Percentiles rank a stretch among this genome's conserved stretches.
Evolutionary conservation across 2,888 invertebrate species (phyloP).

Genomic region (Caradrina clavipalpis): DNA sequence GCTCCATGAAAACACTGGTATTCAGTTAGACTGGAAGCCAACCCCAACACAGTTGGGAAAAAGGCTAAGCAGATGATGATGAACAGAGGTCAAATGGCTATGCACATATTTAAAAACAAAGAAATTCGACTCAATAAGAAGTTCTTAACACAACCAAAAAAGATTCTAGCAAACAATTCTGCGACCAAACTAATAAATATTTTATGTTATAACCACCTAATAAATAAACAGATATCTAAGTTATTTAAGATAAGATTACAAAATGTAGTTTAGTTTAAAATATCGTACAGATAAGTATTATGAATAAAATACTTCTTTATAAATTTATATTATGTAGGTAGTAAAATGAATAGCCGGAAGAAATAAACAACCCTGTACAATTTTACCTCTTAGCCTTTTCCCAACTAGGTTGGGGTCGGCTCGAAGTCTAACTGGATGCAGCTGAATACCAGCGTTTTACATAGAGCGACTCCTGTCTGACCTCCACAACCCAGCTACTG

Average conservation of each 20-base stretch:
- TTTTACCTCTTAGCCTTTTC: too few species aligned
- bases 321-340: background rate
- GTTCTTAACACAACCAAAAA: background rate
- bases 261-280: conserved; percentile 27
- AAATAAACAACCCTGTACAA: conserved; percentile 2
- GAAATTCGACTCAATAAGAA: background rate
- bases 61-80: too few species aligned
- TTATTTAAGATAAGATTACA: conserved; percentile 40
- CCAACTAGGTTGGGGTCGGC: too few species aligned
- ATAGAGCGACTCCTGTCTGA: too few species aligned
- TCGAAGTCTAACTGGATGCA: too few species aligned
- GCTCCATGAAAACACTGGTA: too few species aligned
- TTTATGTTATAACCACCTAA: conserved; percentile 10
- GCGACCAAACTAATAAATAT: background rate
- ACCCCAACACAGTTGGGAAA: too few species aligned
- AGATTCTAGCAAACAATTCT: background rate
- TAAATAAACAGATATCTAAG: conserved; percentile 30
- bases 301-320: conserved; percentile 22
- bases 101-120: background rate
- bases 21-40: too few species aligned
- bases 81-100: too few species aligned
- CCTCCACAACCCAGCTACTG: too few species aligned
- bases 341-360: conserved; percentile 6
- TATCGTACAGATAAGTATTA: conserved; percentile 17
- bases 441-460: too few species aligned